Conservation (phyloP, 2,113 vertebrate species). For the Heliornis fulica region DNA sequence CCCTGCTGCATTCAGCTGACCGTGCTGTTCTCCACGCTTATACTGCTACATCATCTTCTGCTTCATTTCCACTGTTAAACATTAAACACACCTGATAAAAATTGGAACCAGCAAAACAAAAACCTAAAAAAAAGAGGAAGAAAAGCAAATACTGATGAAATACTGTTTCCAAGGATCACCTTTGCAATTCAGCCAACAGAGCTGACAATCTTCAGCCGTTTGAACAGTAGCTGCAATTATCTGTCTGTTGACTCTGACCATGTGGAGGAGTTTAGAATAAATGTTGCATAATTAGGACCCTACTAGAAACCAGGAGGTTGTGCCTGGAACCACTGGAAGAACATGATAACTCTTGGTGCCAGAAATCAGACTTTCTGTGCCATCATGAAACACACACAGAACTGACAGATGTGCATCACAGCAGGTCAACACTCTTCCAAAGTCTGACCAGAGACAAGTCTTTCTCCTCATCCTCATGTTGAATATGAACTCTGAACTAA, state of each 20-base stretch:
- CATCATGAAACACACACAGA: not conserved
- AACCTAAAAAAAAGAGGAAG: not conserved
- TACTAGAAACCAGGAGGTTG: not conserved
- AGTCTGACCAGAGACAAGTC: not conserved
- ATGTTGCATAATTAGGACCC: not conserved
- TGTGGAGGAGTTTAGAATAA: not conserved
- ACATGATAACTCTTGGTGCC: not conserved
- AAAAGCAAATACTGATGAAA: constrained; percentile 21
- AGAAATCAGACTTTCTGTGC: not conserved
- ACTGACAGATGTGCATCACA: not conserved
- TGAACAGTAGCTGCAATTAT: not conserved
- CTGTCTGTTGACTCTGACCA: not conserved
- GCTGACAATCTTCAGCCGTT: not conserved
- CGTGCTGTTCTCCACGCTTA: not conserved
- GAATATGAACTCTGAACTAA: not conserved
- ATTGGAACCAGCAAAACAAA: not conserved
- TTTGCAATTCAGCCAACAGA: not conserved
- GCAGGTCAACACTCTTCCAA: not conserved
- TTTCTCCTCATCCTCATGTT: not conserved
- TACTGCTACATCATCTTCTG: not conserved
- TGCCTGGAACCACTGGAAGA: not conserved
- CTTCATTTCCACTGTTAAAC: constrained; percentile 18
- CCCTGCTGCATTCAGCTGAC: not conserved
- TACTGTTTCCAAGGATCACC: not conserved
- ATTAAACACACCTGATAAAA: constrained; percentile 36